A percentile compares a stretch with the other conserved stretches of the same genome.
These are phyloP conservation scores for Samia ricini DNA, from an alignment of 1,140 invertebrate genomes.

Conservation along the genomic window DNA sequence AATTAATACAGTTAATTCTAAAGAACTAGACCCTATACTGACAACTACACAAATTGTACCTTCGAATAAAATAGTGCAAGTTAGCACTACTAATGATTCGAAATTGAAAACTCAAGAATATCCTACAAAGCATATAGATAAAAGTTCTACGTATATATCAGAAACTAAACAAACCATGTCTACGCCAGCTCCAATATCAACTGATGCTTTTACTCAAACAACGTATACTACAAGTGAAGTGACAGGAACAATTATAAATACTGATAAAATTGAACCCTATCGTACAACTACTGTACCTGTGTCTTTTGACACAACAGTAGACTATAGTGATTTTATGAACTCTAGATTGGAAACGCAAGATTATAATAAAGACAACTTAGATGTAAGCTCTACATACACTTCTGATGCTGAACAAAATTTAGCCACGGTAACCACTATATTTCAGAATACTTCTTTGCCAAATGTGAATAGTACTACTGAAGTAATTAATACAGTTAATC, in stretches of 20 bases:
- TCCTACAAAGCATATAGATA: neutral
- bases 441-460: neutral
- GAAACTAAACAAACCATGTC: neutral
- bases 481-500: neutral
- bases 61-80: neutral
- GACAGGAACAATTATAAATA: neutral
- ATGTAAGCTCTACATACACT: neutral
- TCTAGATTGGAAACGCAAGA: neutral
- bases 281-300: neutral
- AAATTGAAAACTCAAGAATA: neutral
- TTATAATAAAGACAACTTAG: neutral
- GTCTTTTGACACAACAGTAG: neutral
- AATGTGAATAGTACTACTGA: neutral
- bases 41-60: neutral
- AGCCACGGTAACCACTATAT: neutral
- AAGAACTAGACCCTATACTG: neutral
- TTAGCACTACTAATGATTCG: neutral
- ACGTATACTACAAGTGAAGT: neutral
- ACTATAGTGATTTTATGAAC: neutral
- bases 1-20: no score
- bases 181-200: neutral
- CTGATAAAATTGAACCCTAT: neutral
- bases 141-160: neutral
- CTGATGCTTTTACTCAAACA: neutral
- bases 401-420: neutral